Evolutionary conservation across 2,888 invertebrate species (phyloP).

Genomic region (Harpalus rufipes): DNA sequence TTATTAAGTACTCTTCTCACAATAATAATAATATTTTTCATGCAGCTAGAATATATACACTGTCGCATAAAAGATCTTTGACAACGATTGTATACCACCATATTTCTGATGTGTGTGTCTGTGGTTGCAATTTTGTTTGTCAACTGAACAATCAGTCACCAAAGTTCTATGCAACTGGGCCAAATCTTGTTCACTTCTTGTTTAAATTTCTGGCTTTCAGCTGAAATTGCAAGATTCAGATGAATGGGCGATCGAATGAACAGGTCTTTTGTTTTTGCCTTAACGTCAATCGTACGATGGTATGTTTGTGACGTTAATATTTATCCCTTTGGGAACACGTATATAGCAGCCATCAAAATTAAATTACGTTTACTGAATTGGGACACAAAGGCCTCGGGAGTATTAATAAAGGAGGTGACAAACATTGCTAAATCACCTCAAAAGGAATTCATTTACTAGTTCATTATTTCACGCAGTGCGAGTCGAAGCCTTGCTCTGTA

Average conservation of each 20-base stretch:
- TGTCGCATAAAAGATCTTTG: no score
- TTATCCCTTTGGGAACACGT: conserved; percentile 54
- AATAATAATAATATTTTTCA: no score
- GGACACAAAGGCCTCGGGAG: conserved; percentile 26
- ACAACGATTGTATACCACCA: no score
- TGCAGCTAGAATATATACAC: no score
- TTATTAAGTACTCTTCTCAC: no score
- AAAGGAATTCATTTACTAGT: conserved; percentile 37
- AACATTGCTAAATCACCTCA: conserved; percentile 22
- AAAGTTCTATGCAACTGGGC: no score
- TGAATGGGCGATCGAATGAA: background rate
- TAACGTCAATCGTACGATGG: conserved; percentile 12
- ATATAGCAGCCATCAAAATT: conserved; percentile 47
- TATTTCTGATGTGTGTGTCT: no score
- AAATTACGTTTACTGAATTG: conserved; percentile 56
- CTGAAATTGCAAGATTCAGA: no score
- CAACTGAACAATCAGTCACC: no score
- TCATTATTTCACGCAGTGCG: background rate
- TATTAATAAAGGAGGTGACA: conserved; percentile 32
- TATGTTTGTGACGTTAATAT: conserved; percentile 60
- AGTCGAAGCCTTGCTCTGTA: background rate
- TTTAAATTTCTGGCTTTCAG: no score
- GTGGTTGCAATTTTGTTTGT: no score
- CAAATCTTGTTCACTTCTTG: no score
- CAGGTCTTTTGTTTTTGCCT: conserved; percentile 20